These are phyloP conservation scores for Stenodera caucasica DNA, from an alignment of 2,888 invertebrate genomes.

Conservation along the genomic window DNA sequence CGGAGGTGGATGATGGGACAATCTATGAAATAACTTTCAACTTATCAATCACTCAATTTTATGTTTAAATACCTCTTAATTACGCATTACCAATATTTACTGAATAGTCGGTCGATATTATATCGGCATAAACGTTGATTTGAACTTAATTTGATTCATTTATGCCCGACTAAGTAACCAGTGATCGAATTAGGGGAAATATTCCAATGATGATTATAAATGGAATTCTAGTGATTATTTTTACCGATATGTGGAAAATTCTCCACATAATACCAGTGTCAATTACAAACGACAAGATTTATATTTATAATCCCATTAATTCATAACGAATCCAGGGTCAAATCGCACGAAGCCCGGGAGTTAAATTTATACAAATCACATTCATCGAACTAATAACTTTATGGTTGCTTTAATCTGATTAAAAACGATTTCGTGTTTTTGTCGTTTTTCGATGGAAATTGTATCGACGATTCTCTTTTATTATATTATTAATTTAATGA, in stretches of 20 bases:
- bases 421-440: too few species aligned
- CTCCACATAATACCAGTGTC: background rate
- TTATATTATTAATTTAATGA: background rate
- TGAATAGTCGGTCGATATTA: background rate
- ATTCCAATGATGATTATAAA: too few species aligned
- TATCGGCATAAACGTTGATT: background rate
- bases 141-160: background rate
- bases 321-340: slow-evolving; percentile 1
- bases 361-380: background rate
- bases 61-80: background rate
- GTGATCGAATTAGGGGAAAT: background rate
- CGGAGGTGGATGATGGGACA: background rate
- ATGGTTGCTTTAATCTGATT: slow-evolving; percentile 1
- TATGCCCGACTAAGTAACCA: background rate
- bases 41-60: too few species aligned
- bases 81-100: background rate
- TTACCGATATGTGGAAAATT: background rate
- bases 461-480: background rate
- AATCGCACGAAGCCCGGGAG: background rate
- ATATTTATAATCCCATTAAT: background rate
- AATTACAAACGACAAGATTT: slow-evolving; percentile 6
- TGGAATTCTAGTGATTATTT: too few species aligned
- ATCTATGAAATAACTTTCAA: background rate
- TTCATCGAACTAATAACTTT: background rate
- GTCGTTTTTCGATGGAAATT: too few species aligned